Base-by-base conservation (phyloP, 1,140 invertebrate species). In the Polypedilum pembai region DNA sequence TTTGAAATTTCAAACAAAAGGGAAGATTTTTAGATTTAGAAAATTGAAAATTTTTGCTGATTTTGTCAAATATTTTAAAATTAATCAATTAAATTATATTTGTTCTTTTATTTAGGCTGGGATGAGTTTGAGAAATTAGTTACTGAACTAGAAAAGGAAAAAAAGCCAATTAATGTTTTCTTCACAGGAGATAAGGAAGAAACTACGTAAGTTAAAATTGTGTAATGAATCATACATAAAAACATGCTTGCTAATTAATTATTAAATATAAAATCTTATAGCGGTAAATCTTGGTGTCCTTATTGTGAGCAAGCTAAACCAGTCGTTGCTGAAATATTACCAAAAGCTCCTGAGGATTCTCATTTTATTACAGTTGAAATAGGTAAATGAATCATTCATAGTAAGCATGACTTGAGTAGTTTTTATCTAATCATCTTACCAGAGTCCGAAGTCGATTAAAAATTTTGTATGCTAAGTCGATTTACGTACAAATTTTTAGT, bases 331-430 rank as follows among this genome's bases (percentile, higher is more conserved):
- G 81, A 86, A 77, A 88, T 83, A 75, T 76, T 92, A 7, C 81
- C 83, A 77, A 82, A 84, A 75, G 80, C 85, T 15, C 80, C 88
- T 15, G 85, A 85, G 66, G 81, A 85, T 74, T 83, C 85, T 0
- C 84, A 87, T 78, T 89, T 90, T 82, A 83, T 88, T 56, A 85
- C 86, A 80, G 89, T 91, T 1, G 86, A 90, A 83, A 90, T 92
- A 76, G 91, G 90, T 18, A 87, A 91, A 77, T 82, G n/a, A 33
- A 33, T 1, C 24, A 33, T n/a, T n/a, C 79, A 10, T 82, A 78
- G 81, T 82, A 78, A 82, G 81, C 81, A 74, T 66, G 15, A 73
- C 41, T 12, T 40, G 41, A n/a, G 45, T 8, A 10, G 7, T 10
- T 74, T 33, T n/a, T 41, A 41, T 12, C 20, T 74, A 40, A 66